These are phyloP conservation scores for Motacilla tschutschensis DNA, from an alignment of 2,113 vertebrate species.

Conservation along the genomic window DNA sequence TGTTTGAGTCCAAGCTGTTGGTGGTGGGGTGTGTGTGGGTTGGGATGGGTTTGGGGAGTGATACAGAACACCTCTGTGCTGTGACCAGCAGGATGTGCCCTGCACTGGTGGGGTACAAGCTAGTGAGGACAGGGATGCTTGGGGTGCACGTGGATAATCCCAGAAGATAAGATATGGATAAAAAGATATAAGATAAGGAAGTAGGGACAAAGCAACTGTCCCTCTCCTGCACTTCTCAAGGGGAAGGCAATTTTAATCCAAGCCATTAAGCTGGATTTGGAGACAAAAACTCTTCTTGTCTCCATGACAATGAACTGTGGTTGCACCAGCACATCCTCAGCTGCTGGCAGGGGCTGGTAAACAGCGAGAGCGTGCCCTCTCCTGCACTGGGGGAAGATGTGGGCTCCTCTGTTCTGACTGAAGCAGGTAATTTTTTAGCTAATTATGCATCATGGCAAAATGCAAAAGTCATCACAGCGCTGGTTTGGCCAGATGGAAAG, in stretches of 20 bases:
- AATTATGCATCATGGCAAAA: background rate
- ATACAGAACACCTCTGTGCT: background rate
- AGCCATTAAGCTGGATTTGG: conserved; percentile 47
- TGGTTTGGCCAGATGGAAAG: background rate
- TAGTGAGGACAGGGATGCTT: background rate
- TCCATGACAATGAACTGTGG: conserved; percentile 65
- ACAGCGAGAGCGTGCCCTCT: background rate
- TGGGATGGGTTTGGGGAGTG: background rate
- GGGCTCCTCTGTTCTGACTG: background rate
- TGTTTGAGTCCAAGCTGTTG: background rate
- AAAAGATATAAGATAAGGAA: background rate
- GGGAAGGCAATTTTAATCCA: conserved; percentile 56
- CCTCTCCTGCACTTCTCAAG: conserved; percentile 27
- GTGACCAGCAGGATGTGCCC: background rate
- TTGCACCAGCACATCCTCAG: conserved; percentile 26
- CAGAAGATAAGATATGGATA: background rate
- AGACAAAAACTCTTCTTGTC: conserved; percentile 64
- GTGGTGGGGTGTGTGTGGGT: rapidly evolving
- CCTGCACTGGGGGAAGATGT: background rate
- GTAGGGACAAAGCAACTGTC: background rate
- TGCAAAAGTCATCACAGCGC: rapidly evolving
- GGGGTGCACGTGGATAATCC: background rate
- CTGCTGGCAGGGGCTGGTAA: background rate
- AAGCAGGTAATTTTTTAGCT: background rate
- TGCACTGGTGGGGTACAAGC: rapidly evolving